Evolutionary conservation across 2,888 invertebrate species (phyloP), one percentile per base, ranked within the genome.

Genomic region (Lasioglossum leucozonium): DNA sequence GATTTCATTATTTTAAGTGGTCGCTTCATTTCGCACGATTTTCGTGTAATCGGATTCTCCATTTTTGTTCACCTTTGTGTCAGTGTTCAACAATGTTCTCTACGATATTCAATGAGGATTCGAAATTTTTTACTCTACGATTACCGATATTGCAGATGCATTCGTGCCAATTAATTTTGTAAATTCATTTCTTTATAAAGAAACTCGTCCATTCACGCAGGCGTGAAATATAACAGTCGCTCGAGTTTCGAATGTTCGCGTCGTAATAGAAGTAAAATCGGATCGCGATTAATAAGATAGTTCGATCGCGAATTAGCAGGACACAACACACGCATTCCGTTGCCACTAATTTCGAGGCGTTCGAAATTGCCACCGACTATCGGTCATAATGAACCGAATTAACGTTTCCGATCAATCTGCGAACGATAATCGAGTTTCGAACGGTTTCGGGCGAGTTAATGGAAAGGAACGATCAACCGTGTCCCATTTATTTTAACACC

Each of bases 341-440:
- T 30, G 62, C 40, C 67, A 40, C 67, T 37, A 69, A 37, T 69
- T 69, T 69, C 67, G 30, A n/a, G 67, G 37, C 22, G 18, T 69
- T 40, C 40, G 37, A 11, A 37, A 69, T 69, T 69, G 34, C 67
- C 11, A 22, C n/a, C 67, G 22, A 69, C 67, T 69, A 69, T 37
- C 67, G 22, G 37, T 40, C 67, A 69, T 69, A 69, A 37, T 37
- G 67, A 69, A 69, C 67, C 37, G 37, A 69, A 69, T 69, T 69
- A 69, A 40, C 37, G 37, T 37, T 10, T 42, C 26, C 40, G 71
- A 42, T 26, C 67, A 40, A 37, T 69, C 37, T 18, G 37, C 34
- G 37, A 40, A 69, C 67, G 67, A 40, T 69, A 74, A 55, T 58
- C 74, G 37, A 74, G 37, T 26, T 40, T 58, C 55, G 34, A 37